Percentiles rank a stretch among this genome's conserved stretches.
Conservation (phyloP, 2,888 invertebrate species). For the Nemapogon koenigi region DNA sequence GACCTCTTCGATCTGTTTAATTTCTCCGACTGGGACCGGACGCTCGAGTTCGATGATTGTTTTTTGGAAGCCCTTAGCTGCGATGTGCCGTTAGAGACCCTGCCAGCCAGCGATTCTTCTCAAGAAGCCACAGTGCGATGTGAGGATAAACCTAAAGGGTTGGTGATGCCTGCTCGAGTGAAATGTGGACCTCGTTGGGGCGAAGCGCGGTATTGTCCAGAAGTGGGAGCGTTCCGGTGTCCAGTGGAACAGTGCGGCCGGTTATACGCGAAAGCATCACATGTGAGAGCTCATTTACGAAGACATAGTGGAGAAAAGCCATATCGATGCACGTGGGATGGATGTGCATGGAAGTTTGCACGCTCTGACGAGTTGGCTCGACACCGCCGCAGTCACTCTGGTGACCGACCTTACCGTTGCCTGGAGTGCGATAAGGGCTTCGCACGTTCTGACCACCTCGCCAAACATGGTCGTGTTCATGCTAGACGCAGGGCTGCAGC, state of each 20-base stretch:
- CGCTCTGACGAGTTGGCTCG: constrained; percentile 93
- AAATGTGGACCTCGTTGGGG: constrained; percentile 29
- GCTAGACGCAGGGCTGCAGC: constrained; percentile 64
- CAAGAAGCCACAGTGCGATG: constrained; percentile 18
- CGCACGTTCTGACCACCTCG: constrained; percentile 91
- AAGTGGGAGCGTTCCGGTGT: constrained; percentile 70
- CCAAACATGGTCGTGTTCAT: constrained; percentile 90
- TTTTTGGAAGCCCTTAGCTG: constrained; percentile 39
- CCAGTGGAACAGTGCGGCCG: constrained; percentile 77
- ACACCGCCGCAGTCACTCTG: constrained; percentile 93
- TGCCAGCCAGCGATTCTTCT: neutral
- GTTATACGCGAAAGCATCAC: constrained; percentile 88
- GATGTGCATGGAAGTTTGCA: constrained; percentile 92
- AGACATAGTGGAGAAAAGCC: constrained; percentile 86
- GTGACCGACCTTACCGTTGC: constrained; percentile 92
- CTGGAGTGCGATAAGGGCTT: constrained; percentile 88
- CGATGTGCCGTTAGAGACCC: constrained; percentile 19
- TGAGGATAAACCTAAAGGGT: constrained; percentile 25
- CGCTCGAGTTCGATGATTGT: constrained; percentile 43
- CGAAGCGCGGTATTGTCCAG: constrained; percentile 44
- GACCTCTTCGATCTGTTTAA: constrained; percentile 37
- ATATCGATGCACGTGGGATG: constrained; percentile 76
- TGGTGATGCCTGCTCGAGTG: constrained; percentile 18
- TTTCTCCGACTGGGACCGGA: constrained; percentile 46
- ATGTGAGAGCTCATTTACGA: constrained; percentile 86